Percentiles rank a stretch among this genome's conserved stretches.
phyloP scores from a whole-genome alignment of 2,113 vertebrate genomes.

The Tyto alba region DNA sequence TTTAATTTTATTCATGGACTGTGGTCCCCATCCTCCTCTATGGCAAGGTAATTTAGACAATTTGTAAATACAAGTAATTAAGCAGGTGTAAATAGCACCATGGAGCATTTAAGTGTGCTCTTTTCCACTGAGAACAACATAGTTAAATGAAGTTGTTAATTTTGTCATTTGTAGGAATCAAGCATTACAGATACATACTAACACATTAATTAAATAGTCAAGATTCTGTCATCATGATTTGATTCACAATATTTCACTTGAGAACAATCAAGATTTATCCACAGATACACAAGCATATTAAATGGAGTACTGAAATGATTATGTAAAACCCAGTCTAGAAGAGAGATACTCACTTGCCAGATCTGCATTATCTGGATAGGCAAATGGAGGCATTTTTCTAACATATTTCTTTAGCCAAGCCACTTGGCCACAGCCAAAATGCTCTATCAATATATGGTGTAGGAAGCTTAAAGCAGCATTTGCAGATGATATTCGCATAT shows the following conservation, averaged over 20 bases:
- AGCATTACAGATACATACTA: background rate
- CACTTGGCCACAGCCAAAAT: background rate
- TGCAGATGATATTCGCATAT: background rate
- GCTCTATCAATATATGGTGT: background rate
- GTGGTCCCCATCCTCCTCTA: background rate
- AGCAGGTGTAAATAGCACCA: slow-evolving; percentile 17
- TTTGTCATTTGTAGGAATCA: slow-evolving; percentile 3
- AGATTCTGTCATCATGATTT: slow-evolving; percentile 17
- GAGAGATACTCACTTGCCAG: background rate
- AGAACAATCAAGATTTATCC: slow-evolving; percentile 18
- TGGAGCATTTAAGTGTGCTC: background rate
- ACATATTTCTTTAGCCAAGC: background rate
- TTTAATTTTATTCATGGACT: background rate
- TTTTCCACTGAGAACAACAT: slow-evolving; percentile 10
- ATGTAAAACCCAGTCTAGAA: background rate
- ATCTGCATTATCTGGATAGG: background rate
- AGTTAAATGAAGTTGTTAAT: slow-evolving; percentile 36
- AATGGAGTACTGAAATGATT: background rate
- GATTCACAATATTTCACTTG: slow-evolving; percentile 43
- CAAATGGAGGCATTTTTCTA: background rate
- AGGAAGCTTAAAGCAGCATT: background rate
- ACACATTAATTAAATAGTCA: slow-evolving; percentile 22
- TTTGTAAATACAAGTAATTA: slow-evolving; percentile 42
- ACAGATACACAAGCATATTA: background rate
- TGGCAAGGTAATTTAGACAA: slow-evolving; percentile 14